A percentile compares a stretch with the other conserved stretches of the same genome.
phyloP scores from a whole-genome alignment of 2,888 invertebrate species.

The Philaethria dido region DNA sequence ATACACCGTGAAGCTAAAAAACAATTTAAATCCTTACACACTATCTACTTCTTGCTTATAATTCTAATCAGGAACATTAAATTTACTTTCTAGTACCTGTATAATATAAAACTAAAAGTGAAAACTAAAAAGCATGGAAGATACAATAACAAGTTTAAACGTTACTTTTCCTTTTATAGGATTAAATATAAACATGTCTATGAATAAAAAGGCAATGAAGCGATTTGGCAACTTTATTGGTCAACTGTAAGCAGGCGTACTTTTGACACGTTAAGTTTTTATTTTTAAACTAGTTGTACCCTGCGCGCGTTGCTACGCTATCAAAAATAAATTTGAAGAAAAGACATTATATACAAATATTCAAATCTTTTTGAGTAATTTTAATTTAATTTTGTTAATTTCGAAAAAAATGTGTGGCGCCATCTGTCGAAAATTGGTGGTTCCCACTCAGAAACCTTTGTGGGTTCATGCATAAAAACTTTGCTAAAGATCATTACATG shows the following conservation, averaged over 20 bases:
- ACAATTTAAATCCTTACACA: neutral
- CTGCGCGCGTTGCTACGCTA: no score
- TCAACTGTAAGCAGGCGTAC: neutral
- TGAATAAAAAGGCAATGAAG: neutral
- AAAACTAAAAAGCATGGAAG: neutral
- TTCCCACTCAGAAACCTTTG: no score
- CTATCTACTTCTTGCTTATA: neutral
- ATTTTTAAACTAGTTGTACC: no score
- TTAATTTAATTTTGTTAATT: no score
- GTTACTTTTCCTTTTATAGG: constrained; percentile 1
- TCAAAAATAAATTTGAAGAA: no score
- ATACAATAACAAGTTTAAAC: neutral
- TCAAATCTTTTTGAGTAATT: no score
- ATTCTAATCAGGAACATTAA: neutral
- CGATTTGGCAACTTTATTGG: neutral
- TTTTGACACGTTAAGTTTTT: no score
- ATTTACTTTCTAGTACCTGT: neutral
- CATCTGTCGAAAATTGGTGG: no score
- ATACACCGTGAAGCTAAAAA: constrained; percentile 2
- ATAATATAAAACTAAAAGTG: neutral
- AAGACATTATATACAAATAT: no score
- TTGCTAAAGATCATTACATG: no score
- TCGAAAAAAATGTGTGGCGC: no score
- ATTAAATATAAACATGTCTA: neutral
- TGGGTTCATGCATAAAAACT: no score